Conservation (phyloP, 2,113 vertebrate genomes). For the Todiramphus saurophagus region DNA sequence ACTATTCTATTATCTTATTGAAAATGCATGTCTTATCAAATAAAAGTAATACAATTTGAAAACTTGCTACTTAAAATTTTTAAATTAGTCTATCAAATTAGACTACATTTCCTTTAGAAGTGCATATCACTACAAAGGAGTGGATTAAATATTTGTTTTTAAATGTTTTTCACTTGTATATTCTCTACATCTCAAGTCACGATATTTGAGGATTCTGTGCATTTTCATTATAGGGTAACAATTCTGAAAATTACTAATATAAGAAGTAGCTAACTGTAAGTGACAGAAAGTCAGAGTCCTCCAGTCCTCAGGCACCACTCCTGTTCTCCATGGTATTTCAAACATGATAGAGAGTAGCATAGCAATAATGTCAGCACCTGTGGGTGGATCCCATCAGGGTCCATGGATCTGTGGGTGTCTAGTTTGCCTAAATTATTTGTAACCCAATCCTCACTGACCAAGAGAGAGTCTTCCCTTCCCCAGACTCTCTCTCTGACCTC, state of each 20-base stretch:
- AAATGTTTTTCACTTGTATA: neutral
- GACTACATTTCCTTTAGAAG: neutral
- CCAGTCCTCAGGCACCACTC: neutral
- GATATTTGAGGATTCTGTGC: neutral
- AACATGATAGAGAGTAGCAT: neutral
- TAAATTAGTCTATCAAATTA: neutral
- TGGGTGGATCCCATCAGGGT: neutral
- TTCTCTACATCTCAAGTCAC: neutral
- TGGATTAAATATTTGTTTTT: neutral
- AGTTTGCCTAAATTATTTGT: neutral
- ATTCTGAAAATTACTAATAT: neutral
- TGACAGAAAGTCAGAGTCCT: neutral
- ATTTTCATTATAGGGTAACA: neutral
- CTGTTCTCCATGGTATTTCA: neutral
- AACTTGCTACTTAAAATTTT: neutral
- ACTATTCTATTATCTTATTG: neutral
- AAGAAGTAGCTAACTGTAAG: neutral
- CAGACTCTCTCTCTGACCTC: neutral
- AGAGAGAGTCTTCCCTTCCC: neutral
- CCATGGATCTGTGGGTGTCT: neutral
- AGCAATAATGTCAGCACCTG: neutral
- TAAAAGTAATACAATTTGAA: neutral
- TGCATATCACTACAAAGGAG: neutral
- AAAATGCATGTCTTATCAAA: neutral
- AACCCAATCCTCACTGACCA: no score